Conservation (phyloP, 2,113 vertebrate genomes). For the Hassar affinis region DNA sequence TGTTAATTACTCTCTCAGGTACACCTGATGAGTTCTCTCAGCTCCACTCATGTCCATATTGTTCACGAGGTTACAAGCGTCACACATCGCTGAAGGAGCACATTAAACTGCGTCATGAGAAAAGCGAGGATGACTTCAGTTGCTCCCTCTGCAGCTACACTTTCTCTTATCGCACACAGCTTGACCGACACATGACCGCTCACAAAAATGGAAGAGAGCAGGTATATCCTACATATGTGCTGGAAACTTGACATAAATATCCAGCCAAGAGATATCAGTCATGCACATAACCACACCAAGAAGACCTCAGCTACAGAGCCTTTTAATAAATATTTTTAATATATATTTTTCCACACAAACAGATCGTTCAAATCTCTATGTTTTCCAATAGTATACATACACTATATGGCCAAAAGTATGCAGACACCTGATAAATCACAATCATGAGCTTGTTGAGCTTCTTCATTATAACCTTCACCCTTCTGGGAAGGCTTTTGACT, state of each 20-base stretch:
- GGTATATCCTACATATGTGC: constrained; percentile 50
- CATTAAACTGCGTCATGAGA: constrained; percentile 96
- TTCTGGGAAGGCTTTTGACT: not conserved
- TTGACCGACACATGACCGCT: constrained; percentile 95
- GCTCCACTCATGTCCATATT: constrained; percentile 92
- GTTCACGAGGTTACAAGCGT: constrained; percentile 95
- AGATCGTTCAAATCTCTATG: not conserved
- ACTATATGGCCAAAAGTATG: not conserved
- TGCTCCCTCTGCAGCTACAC: constrained; percentile 96
- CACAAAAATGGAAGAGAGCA: constrained; percentile 90
- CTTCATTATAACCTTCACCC: not conserved
- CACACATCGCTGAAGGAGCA: constrained; percentile 96
- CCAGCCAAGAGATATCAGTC: not conserved
- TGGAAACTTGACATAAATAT: not conserved
- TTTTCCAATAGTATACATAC: not conserved
- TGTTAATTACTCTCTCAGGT: constrained; percentile 66
- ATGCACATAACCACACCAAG: not conserved
- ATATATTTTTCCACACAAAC: not conserved
- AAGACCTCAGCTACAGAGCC: not conserved
- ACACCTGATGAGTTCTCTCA: constrained; percentile 90
- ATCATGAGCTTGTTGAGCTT: not conserved
- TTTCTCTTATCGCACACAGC: constrained; percentile 93
- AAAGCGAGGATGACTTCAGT: constrained; percentile 94
- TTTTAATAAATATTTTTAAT: not conserved
- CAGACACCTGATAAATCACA: not conserved